Evolutionary conservation across 1,140 invertebrate species (phyloP), one percentile per base, ranked within the genome.

Genomic region (Sminthurides bifidus): DNA sequence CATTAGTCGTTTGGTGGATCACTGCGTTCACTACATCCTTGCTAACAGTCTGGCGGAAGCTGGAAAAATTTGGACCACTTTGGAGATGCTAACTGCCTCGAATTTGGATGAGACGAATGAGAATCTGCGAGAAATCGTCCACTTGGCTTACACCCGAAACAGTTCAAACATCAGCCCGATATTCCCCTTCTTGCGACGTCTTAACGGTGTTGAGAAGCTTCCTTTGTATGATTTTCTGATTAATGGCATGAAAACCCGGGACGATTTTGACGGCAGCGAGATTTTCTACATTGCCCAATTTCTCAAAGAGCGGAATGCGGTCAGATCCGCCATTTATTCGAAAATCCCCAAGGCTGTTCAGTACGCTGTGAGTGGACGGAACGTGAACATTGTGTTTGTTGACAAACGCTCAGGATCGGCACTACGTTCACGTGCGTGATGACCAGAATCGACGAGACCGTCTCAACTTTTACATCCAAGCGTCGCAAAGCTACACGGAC

Each of bases 201-300:
- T 49, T 5, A 14, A 49, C 6, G 31, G 46, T 12, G 46, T 49
- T 27, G 46, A 49, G 14, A 49, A 49, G 19, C 31, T 33, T n/a
- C 46, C 27, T 5, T 3, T 49, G 3, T 49, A 49, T 33, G 29
- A 49, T 33, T 17, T n/a, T 31, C 29, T 49, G 3, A 35, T 49
- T 21, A 49, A 49, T 21, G 46, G 46, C 29, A 49, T 49, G 46
- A 49, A 49, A 21, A 12, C n/a, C 24, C 27, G 19, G 29, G 46
- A 49, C 10, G 19, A 49, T 35, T 49, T 49, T 33, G 46, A 49
- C 15, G 46, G 46, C 27, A 12, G 15, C 3, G 46, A 49, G 17
- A 49, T 49, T 8, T 49, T 49, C 35, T 21, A 31, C 46, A 49
- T 49, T 19, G 46, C 46, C 31, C 46, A 49, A 31, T 49, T 33